phyloP scores from a whole-genome alignment of 2,888 invertebrate genomes.

The Drosophila robusta region DNA sequence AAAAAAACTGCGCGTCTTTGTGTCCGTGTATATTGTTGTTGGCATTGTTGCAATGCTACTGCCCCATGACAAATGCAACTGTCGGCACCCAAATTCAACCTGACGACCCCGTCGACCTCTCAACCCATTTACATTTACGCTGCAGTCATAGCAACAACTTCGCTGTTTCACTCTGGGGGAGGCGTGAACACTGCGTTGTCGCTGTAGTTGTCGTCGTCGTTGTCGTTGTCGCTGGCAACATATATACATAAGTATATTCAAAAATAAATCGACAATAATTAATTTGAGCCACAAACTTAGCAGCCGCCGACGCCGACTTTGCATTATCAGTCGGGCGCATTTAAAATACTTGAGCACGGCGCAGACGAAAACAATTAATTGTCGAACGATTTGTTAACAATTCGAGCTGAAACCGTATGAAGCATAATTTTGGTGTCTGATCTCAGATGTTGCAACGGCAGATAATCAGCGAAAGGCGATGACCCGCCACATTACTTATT shows the following conservation, averaged over 20 bases:
- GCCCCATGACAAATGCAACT: slow-evolving; percentile 21
- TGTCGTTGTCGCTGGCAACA: slow-evolving; percentile 20
- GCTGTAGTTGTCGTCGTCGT: slow-evolving; percentile 9
- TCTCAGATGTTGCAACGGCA: slow-evolving; percentile 37
- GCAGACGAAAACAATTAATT: slow-evolving; percentile 1
- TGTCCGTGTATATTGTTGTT: slow-evolving; percentile 13
- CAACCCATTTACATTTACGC: slow-evolving; percentile 16
- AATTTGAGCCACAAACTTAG: slow-evolving; percentile 31
- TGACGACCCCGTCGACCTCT: slow-evolving; percentile 17
- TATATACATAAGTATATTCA: slow-evolving; percentile 16
- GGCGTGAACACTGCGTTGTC: slow-evolving; percentile 33
- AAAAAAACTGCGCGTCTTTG: slow-evolving; percentile 12
- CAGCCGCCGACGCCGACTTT: neutral
- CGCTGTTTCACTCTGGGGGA: slow-evolving; percentile 35
- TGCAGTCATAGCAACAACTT: slow-evolving; percentile 11
- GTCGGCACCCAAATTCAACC: slow-evolving; percentile 2
- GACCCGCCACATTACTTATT: slow-evolving; percentile 18
- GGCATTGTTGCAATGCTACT: slow-evolving; percentile 18
- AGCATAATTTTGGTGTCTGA: slow-evolving; percentile 17
- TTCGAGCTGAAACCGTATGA: neutral
- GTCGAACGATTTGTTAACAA: slow-evolving; percentile 19
- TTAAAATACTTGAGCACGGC: neutral
- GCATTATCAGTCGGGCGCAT: slow-evolving; percentile 38
- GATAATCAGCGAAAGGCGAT: slow-evolving; percentile 23
- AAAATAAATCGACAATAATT: slow-evolving; percentile 55